phyloP scores from a whole-genome alignment of 2,888 invertebrate species.

The Cephus pulcher region DNA sequence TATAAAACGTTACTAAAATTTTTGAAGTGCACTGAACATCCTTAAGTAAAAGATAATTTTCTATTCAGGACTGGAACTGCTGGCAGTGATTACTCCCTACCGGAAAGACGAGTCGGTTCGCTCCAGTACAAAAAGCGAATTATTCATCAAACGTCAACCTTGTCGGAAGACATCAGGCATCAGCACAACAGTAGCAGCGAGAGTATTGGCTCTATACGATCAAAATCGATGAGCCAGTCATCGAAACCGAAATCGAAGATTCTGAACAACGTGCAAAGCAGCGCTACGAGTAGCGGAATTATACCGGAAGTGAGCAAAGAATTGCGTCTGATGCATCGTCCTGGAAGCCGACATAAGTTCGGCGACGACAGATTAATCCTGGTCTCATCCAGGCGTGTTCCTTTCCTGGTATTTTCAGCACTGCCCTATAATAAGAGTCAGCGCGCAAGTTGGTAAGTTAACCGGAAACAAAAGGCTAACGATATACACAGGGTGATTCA shows the following conservation, averaged over 20 bases:
- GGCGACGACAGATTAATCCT: slow-evolving; percentile 86
- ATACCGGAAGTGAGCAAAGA: slow-evolving; percentile 64
- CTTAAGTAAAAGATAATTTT: neutral
- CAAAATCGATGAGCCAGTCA: slow-evolving; percentile 68
- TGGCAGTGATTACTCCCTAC: slow-evolving; percentile 67
- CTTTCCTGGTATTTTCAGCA: slow-evolving; percentile 88
- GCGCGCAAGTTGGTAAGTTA: slow-evolving; percentile 72
- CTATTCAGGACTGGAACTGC: slow-evolving; percentile 68
- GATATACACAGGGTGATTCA: neutral
- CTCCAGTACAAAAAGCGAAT: slow-evolving; percentile 64
- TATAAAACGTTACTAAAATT: neutral
- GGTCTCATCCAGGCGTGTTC: slow-evolving; percentile 81
- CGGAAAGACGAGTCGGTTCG: slow-evolving; percentile 68
- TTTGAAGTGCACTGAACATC: neutral
- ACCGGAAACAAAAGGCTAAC: neutral
- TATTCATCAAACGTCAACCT: slow-evolving; percentile 63
- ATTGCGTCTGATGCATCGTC: slow-evolving; percentile 67
- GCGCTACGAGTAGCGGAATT: slow-evolving; percentile 46
- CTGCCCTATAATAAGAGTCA: slow-evolving; percentile 83
- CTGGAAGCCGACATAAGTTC: slow-evolving; percentile 76
- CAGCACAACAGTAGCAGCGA: slow-evolving; percentile 84
- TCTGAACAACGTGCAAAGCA: slow-evolving; percentile 70
- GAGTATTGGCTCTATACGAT: slow-evolving; percentile 76
- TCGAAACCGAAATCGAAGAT: slow-evolving; percentile 72
- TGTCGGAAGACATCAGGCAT: slow-evolving; percentile 70